phyloP scores from a whole-genome alignment of 2,888 invertebrate species.

The Rhagonycha fulva region DNA sequence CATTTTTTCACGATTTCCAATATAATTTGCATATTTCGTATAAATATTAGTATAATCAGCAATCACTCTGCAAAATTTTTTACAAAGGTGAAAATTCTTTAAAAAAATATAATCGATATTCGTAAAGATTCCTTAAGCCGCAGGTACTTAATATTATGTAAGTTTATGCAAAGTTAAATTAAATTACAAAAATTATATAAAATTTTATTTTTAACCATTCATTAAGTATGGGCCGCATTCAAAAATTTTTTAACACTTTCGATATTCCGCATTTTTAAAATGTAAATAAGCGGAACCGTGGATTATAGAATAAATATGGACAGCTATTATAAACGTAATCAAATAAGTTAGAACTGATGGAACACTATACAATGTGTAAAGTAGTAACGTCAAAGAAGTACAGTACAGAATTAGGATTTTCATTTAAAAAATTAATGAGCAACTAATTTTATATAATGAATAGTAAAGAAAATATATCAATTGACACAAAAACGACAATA shows the following conservation, averaged over 20 bases:
- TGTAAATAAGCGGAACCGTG: not conserved
- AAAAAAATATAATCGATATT: too few relatives aligned
- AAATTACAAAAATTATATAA: too few relatives aligned
- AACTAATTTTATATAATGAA: conserved; percentile 2
- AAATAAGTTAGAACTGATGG: not conserved
- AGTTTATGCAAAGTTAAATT: too few relatives aligned
- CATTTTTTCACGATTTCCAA: too few relatives aligned
- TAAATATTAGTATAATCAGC: too few relatives aligned
- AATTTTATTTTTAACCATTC: not conserved
- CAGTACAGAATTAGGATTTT: not conserved
- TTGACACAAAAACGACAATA: conserved; percentile 35
- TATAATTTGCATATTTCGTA: too few relatives aligned
- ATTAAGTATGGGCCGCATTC: not conserved
- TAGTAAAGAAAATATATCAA: not conserved
- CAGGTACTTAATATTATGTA: too few relatives aligned
- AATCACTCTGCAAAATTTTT: too few relatives aligned
- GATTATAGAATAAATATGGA: not conserved
- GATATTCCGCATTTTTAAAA: not conserved
- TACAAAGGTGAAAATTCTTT: too few relatives aligned
- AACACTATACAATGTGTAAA: not conserved
- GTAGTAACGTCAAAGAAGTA: not conserved
- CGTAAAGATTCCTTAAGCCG: too few relatives aligned
- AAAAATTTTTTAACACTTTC: not conserved
- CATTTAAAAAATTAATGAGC: not conserved
- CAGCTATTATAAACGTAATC: too few relatives aligned